phyloP scores from a whole-genome alignment of 2,113 vertebrate species.

The Psittacara wagleri region DNA sequence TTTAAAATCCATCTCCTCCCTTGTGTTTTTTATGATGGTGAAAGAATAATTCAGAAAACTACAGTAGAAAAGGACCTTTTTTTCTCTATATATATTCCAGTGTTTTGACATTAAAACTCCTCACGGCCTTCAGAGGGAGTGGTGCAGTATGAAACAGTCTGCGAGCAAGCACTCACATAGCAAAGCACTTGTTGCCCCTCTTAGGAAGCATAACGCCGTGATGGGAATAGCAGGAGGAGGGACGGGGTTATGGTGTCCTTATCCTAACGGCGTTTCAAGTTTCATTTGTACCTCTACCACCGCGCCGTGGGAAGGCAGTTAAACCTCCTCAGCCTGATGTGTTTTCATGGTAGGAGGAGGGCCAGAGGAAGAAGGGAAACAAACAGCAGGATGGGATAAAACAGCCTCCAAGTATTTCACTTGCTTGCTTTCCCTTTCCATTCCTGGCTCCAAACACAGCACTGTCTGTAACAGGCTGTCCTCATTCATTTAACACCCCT shows the following conservation, averaged over 20 bases:
- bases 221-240: not conserved
- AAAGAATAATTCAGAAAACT: not conserved
- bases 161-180: fast-evolving
- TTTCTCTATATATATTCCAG: not conserved
- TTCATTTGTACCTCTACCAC: not conserved
- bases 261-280: not conserved
- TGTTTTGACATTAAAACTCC: not conserved
- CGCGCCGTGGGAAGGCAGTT: not conserved
- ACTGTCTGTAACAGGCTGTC: not conserved
- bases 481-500: not conserved
- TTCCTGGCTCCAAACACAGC: not conserved
- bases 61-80: not conserved
- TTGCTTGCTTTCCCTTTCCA: not conserved
- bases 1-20: not conserved
- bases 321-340: not conserved
- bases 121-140: not conserved
- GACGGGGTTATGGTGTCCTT: not conserved
- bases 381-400: not conserved
- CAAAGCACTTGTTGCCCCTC: fast-evolving
- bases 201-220: not conserved
- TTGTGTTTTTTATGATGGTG: not conserved
- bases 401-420: not conserved
- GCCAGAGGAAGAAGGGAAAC: not conserved
- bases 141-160: not conserved
- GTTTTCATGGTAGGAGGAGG: not conserved